A percentile compares a stretch with the other conserved stretches of the same genome.
These are phyloP conservation scores for Catamblyrhynchus diadema DNA, from an alignment of 2,797 vertebrate species.

Conservation along the genomic window DNA sequence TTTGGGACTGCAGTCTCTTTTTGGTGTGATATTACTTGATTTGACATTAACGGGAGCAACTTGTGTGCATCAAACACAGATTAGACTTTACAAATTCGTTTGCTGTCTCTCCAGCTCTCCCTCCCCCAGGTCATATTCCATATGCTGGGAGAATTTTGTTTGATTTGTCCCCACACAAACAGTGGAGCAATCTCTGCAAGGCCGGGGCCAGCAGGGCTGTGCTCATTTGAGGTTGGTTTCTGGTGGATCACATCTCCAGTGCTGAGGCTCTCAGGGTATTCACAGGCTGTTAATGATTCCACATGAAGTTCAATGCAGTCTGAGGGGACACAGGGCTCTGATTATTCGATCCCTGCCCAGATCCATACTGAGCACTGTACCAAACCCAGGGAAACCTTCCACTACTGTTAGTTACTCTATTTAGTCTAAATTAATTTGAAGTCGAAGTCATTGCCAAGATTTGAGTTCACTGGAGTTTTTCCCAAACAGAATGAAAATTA, in stretches of 20 bases:
- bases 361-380: neutral
- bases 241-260: neutral
- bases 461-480: neutral
- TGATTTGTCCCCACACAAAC: conserved; percentile 21
- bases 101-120: conserved; percentile 39
- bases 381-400: neutral
- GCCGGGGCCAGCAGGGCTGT: neutral
- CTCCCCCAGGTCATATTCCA: conserved; percentile 48
- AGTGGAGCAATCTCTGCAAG: neutral
- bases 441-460: neutral
- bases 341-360: neutral
- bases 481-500: neutral
- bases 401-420: neutral
- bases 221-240: neutral
- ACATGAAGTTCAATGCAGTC: neutral
- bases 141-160: conserved; percentile 19
- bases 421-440: neutral
- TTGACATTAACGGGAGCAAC: conserved; percentile 22
- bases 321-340: neutral
- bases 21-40: neutral
- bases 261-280: neutral
- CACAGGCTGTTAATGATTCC: neutral
- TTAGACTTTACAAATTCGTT: conserved; percentile 3
- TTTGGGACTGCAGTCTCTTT: neutral
- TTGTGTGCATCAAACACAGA: conserved; percentile 33